These are phyloP conservation scores for Hycleus phaleratus DNA, from an alignment of 1,140 invertebrate genomes.

Conservation along the genomic window DNA sequence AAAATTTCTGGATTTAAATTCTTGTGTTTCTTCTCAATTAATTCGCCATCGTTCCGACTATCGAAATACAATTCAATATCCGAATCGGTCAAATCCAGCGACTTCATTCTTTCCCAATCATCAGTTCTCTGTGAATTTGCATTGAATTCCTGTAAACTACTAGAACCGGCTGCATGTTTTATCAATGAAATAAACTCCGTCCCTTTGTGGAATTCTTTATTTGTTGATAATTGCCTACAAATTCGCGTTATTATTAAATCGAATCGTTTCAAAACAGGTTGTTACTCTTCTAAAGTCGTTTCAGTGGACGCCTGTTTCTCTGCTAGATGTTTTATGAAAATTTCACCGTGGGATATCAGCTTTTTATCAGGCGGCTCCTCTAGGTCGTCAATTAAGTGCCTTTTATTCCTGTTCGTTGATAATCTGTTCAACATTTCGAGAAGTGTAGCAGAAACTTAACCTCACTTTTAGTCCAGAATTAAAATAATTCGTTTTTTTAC, in stretches of 20 bases:
- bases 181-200: slow-evolving; percentile 23
- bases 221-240: slow-evolving; percentile 27
- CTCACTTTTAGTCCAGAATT: too few species aligned
- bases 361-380: slow-evolving; percentile 30
- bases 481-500: too few species aligned
- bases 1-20: slow-evolving; percentile 24
- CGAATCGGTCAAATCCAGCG: slow-evolving; percentile 21
- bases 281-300: slow-evolving; percentile 30
- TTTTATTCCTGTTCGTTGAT: background rate
- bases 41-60: slow-evolving; percentile 13
- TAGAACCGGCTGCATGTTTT: slow-evolving; percentile 21
- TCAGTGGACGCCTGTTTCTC: slow-evolving; percentile 31
- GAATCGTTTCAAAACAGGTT: slow-evolving; percentile 8
- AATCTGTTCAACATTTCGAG: slow-evolving; percentile 5
- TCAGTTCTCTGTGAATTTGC: slow-evolving; percentile 9
- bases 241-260: background rate
- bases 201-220: slow-evolving; percentile 26
- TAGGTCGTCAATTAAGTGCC: background rate
- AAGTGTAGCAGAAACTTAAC: background rate
- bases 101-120: slow-evolving; percentile 23
- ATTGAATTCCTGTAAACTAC: slow-evolving; percentile 26
- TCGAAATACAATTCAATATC: slow-evolving; percentile 29
- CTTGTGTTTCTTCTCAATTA: slow-evolving; percentile 23
- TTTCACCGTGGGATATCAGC: slow-evolving; percentile 27
- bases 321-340: slow-evolving; percentile 32